Base-by-base conservation (phyloP, 2,113 vertebrate species). In the Tychaedon coryphoeus region DNA sequence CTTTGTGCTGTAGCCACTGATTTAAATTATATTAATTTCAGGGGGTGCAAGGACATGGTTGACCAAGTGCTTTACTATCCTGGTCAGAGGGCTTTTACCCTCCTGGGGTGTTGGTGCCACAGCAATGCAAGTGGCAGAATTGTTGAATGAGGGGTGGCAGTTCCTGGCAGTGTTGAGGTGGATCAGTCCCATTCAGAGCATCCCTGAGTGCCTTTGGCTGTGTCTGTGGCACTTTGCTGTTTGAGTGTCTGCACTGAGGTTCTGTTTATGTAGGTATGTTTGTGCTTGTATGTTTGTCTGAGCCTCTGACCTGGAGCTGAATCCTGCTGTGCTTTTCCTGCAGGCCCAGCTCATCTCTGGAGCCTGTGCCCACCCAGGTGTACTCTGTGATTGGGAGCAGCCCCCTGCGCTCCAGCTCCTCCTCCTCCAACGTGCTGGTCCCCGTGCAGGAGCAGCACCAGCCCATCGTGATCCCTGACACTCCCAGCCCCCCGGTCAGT, bases 381-480 rank as follows among this genome's bases (percentile, higher is more conserved):
- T 98, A 98, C 91, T 98, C 98, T 3, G 96, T 98, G 50, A 97
- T 98, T 20, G 98, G 99, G 78, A 99, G 97, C 97, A 98, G 98
- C 62, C 98, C 98, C 40, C 96, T 98, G 54, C 98, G 97, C 42
- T 96, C 97, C 81, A 90, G 97, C 14, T 97, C 98, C 31, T 98
- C 98, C n/a, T 97, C 98, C 10, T 97, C 97, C 78, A 98, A 97
- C 4, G 98, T 98, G 33, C 98, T 99, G 28, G 92, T 98, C 43
- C 98, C 98, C 3, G 97, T 95, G 64, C 98, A 98, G 89, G 98
- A 98, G 82, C 98, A 98, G 95, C 98, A 98, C 72, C 99, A 99
- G 97, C 99, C 99, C 60, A 99, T 99, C 72, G 90, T 99, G 84
- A 99, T 99, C 97, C 99, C 99, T 2, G 99, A 99, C 97, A 99